A percentile compares a stretch with the other conserved stretches of the same genome.
Evolutionary conservation across 64 coral and sea anemone genomes (phyloP).

Genomic region (Porites australiensis): DNA sequence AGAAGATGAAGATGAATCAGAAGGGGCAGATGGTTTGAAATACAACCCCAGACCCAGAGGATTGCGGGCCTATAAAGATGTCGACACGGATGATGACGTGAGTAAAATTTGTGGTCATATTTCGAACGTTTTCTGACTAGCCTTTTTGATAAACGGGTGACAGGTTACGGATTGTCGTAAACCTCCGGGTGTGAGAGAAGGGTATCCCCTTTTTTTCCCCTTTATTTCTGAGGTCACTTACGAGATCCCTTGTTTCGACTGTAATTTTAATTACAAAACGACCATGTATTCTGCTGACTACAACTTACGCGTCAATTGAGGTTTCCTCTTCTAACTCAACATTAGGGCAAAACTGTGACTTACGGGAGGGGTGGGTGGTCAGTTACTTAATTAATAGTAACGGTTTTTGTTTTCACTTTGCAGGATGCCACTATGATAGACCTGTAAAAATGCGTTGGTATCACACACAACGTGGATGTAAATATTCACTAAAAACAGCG

Average conservation of each 20-base stretch:
- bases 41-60: conserved; percentile 63
- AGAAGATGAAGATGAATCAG: conserved; percentile 3
- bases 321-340: not conserved
- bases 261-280: too few relatives aligned
- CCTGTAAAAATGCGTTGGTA: not conserved
- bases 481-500: not conserved
- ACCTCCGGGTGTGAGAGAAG: too few relatives aligned
- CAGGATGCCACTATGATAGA: conserved; percentile 65
- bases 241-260: too few relatives aligned
- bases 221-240: too few relatives aligned
- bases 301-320: too few relatives aligned
- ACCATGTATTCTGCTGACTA: too few relatives aligned
- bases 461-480: not conserved
- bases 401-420: not conserved
- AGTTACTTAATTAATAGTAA: not conserved
- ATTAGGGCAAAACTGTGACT: too few relatives aligned
- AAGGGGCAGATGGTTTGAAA: conserved; percentile 26
- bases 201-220: too few relatives aligned
- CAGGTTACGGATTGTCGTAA: too few relatives aligned
- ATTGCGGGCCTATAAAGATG: conserved; percentile 21
- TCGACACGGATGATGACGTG: conserved; percentile 62
- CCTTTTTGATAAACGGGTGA: too few relatives aligned
- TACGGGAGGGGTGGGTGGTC: too few relatives aligned
- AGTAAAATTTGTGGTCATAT: not conserved
- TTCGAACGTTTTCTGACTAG: too few relatives aligned